Percentiles rank a stretch among this genome's conserved stretches.
Evolutionary conservation across 1,140 invertebrate genomes (phyloP).

Genomic region (Aphelenchoides besseyi): DNA sequence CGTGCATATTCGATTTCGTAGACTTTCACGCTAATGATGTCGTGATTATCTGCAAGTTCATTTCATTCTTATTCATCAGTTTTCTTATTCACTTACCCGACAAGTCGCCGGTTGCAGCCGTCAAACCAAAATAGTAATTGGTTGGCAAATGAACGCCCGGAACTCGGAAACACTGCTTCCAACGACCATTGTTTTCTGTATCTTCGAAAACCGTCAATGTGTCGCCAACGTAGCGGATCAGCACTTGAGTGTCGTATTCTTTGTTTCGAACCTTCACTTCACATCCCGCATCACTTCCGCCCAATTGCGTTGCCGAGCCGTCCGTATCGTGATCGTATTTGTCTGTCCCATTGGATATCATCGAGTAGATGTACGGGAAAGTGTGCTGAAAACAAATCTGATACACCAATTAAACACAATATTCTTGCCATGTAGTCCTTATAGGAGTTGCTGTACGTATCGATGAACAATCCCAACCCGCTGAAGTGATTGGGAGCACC

Average conservation of each 20-base stretch:
- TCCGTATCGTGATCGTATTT: conserved; percentile 96
- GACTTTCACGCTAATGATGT: conserved; percentile 76
- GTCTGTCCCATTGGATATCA: conserved; percentile 92
- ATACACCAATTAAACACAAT: conserved; percentile 10
- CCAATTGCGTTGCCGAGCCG: conserved; percentile 92
- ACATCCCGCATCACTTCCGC: conserved; percentile 63
- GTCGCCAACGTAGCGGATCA: conserved; percentile 86
- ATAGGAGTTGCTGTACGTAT: conserved; percentile 99
- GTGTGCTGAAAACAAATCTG: conserved; percentile 73
- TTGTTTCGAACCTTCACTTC: conserved; percentile 84
- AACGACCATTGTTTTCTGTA: conserved; percentile 78
- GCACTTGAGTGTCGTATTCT: conserved; percentile 82
- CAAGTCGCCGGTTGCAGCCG: conserved; percentile 91
- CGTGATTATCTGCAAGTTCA: conserved; percentile 84
- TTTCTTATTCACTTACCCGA: conserved; percentile 64
- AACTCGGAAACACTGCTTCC: conserved; percentile 88
- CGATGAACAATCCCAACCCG: conserved; percentile 87
- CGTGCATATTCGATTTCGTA: conserved; percentile 62
- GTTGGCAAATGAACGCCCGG: conserved; percentile 85
- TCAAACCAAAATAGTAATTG: conserved; percentile 88
- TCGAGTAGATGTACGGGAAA: conserved; percentile 95
- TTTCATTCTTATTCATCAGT: too few relatives aligned
- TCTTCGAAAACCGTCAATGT: conserved; percentile 69
- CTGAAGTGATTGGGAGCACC: conserved; percentile 87
- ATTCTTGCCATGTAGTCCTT: conserved; percentile 84